Evolutionary conservation across 2,797 vertebrate genomes (phyloP), one percentile per base, ranked within the genome.

Genomic region (Onychomys arenicola): DNA sequence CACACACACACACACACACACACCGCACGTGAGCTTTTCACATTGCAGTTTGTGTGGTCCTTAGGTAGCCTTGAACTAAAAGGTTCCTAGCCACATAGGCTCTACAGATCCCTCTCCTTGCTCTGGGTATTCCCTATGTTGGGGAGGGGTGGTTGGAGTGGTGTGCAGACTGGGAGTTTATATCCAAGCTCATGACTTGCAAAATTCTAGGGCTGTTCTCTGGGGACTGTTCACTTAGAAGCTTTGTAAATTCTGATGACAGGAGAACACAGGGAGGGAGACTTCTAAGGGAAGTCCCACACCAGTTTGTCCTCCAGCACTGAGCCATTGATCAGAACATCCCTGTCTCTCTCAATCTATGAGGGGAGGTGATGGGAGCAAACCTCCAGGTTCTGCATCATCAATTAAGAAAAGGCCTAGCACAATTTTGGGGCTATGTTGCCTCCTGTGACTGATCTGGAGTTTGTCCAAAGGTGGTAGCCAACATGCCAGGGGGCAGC

Each of bases 121-220:
- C 77, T 88, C 55, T 95, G 91, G 75, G 96, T 89, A 87, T 75
- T 97, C 97, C 90, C 97, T 84, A 75, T 71, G 82, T 88, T 94
- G 3, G 55, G 37, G 43, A 63, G 29, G n/a, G 2, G 75, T 14
- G n/a, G 37, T 69, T 46, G 37, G 78, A 9, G 46, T 34, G 1
- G 96, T 83, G 71, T 37, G 78, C 89, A 90, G 65, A 27, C 6
- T 91, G 81, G 83, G 95, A 95, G 97, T 98, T 98, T 97, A 96
- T 96, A 98, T 89, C 97, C 95, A 96, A 9, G 95, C 97, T 98
- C 96, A 97, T 97, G 98, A 98, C 97, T 98, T 98, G 98, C 97
- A 98, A 97, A 98, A 98, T 96, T 97, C 97, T 96, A 96, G 73
- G 93, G 95, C 97, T 95, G 89, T 96, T 98, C 98, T 97, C 98